phyloP scores from a whole-genome alignment of 2,888 invertebrate species.

The Drosophila leonis region DNA sequence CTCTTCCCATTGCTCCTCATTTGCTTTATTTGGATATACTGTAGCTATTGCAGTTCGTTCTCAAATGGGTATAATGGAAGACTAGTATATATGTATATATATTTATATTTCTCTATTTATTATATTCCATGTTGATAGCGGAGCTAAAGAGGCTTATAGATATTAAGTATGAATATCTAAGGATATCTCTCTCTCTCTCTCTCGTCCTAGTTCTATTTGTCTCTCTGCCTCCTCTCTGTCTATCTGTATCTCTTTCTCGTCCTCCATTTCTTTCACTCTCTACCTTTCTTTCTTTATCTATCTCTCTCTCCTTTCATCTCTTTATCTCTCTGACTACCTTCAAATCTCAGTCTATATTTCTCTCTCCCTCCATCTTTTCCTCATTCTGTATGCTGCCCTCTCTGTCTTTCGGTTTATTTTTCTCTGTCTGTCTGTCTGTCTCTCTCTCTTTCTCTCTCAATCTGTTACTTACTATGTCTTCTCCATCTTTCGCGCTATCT shows the following conservation, averaged over 20 bases:
- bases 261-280: neutral
- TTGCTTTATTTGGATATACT: constrained; percentile 20
- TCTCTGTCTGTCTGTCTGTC: too few species aligned
- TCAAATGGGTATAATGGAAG: neutral
- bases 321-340: too few species aligned
- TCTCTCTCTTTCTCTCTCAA: neutral
- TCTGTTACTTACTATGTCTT: neutral
- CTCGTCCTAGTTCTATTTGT: too few species aligned
- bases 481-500: neutral
- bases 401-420: too few species aligned
- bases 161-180: too few species aligned
- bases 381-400: too few species aligned
- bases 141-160: too few species aligned
- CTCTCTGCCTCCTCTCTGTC: neutral
- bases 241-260: neutral
- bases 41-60: too few species aligned
- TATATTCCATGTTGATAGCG: too few species aligned
- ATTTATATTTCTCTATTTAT: neutral
- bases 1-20: neutral
- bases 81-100: neutral
- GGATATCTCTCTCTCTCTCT: too few species aligned
- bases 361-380: neutral
- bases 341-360: too few species aligned
- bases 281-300: neutral
- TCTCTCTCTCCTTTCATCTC: too few species aligned